Percentiles rank a stretch among this genome's conserved stretches.
These are phyloP conservation scores for Spilosoma lubricipeda DNA, from an alignment of 2,888 invertebrate genomes.

Conservation along the genomic window DNA sequence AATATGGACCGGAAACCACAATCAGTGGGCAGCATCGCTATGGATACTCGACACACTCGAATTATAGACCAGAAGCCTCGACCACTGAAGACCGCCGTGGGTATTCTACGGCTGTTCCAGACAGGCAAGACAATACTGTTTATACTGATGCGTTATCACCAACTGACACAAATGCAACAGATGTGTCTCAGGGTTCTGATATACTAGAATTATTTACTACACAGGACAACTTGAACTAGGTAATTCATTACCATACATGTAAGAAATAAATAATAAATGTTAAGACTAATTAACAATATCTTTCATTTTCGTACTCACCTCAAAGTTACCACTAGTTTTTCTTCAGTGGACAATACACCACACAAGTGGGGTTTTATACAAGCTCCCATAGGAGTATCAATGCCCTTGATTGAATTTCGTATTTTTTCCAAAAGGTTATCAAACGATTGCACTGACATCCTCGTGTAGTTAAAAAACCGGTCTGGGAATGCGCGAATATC, in stretches of 20 bases:
- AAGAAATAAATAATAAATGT: too few species aligned
- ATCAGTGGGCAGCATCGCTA: conserved; percentile 48
- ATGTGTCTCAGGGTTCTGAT: conserved; percentile 51
- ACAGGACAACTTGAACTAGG: too few species aligned
- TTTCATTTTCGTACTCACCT: not conserved
- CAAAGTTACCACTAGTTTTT: not conserved
- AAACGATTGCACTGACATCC: conserved; percentile 31
- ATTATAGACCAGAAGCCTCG: conserved; percentile 27
- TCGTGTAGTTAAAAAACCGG: conserved; percentile 46
- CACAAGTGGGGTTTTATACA: too few species aligned
- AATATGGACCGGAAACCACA: conserved; percentile 41
- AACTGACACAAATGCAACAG: conserved; percentile 52
- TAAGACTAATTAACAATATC: too few species aligned
- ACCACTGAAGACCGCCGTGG: too few species aligned
- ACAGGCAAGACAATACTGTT: conserved; percentile 48
- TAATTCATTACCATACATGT: too few species aligned
- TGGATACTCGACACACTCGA: conserved; percentile 45
- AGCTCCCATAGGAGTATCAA: conserved; percentile 6
- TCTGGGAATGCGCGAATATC: conserved; percentile 48
- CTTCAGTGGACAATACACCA: too few species aligned
- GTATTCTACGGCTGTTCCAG: conserved; percentile 30
- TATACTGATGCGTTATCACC: conserved; percentile 25
- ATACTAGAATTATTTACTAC: conserved; percentile 48
- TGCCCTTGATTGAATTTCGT: conserved; percentile 19
- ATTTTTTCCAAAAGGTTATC: conserved; percentile 41